A percentile compares a stretch with the other conserved stretches of the same genome.
Evolutionary conservation across 2,888 invertebrate genomes (phyloP).

Genomic region (Troglohyphantes excavatus): DNA sequence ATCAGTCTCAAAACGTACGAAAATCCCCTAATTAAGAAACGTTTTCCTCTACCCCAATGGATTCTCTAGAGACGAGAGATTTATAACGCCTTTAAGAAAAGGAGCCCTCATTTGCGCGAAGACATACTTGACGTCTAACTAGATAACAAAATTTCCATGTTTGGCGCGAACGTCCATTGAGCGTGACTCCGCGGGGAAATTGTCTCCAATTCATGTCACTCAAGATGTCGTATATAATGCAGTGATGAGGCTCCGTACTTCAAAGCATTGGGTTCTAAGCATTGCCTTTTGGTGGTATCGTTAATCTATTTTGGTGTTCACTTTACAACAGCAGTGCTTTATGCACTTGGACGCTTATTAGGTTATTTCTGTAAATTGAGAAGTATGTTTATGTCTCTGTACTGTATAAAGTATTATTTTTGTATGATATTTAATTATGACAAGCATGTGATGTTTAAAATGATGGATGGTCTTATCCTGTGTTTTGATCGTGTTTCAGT

Average conservation of each 20-base stretch:
- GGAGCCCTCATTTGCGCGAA: not conserved
- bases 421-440: no score
- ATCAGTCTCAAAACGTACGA: not conserved
- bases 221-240: not conserved
- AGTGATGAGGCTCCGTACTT: not conserved
- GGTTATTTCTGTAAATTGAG: not conserved
- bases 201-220: not conserved
- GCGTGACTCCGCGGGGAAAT: not conserved
- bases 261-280: not conserved
- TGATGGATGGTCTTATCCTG: no score
- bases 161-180: not conserved
- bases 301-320: not conserved
- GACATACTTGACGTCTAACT: not conserved
- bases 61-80: not conserved
- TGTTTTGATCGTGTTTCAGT: no score
- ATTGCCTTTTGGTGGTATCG: not conserved
- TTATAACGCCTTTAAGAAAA: not conserved
- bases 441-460: no score
- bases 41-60: not conserved
- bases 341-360: not conserved
- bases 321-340: not conserved
- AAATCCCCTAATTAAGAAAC: not conserved
- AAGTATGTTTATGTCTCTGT: no score
- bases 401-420: no score
- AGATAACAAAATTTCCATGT: not conserved